Conservation (phyloP, 2,888 invertebrate genomes). For the Troglohyphantes excavatus region DNA sequence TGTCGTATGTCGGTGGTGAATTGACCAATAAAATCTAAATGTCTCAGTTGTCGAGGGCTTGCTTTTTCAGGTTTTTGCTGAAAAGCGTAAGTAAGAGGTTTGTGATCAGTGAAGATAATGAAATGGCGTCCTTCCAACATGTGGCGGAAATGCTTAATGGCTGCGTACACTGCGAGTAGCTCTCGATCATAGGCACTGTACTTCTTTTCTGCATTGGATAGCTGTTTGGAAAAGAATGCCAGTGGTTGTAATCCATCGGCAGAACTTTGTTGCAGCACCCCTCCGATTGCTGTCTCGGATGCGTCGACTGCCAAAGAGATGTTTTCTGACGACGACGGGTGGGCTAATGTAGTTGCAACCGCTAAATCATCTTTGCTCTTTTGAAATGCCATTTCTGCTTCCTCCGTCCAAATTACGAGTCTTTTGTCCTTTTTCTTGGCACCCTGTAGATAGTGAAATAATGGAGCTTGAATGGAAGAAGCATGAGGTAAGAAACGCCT, state of each 20-base stretch:
- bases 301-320: neutral
- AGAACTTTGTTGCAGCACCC: conserved; percentile 8
- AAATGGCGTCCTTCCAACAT: conserved; percentile 76
- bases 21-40: conserved; percentile 81
- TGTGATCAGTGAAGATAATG: conserved; percentile 56
- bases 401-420: neutral
- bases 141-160: conserved; percentile 80
- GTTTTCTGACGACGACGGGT: neutral
- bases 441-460: neutral
- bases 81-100: conserved; percentile 79
- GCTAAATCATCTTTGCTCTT: neutral
- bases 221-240: conserved; percentile 49
- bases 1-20: conserved; percentile 82
- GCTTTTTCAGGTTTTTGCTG: conserved; percentile 34
- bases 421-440: conserved; percentile 28
- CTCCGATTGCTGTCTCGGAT: neutral
- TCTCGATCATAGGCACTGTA: conserved; percentile 79
- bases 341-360: neutral
- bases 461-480: neutral
- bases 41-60: conserved; percentile 82
- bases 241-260: conserved; percentile 78
- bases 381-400: conserved; percentile 2
- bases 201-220: conserved; percentile 24
- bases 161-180: conserved; percentile 80
- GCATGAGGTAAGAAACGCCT: neutral